These are phyloP conservation scores for Sweltsa coloradensis DNA, from an alignment of 1,140 invertebrate species.

Conservation along the genomic window DNA sequence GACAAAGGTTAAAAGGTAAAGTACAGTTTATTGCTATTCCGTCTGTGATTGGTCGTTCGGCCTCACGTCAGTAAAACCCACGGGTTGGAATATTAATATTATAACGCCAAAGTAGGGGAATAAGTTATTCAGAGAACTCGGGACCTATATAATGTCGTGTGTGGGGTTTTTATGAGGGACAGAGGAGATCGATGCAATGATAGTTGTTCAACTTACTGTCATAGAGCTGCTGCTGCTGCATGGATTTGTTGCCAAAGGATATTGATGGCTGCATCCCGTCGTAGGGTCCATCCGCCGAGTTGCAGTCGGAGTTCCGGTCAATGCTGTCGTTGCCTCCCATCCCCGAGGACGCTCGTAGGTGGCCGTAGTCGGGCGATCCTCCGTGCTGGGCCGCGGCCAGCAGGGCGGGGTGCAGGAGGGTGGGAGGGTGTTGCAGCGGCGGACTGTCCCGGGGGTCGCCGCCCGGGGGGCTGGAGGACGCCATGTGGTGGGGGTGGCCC, in stretches of 20 bases:
- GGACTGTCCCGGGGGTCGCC: conserved; percentile 21
- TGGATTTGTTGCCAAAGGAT: conserved; percentile 79
- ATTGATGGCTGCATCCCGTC: conserved; percentile 87
- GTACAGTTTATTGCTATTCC: too few species aligned
- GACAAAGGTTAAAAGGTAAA: too few species aligned
- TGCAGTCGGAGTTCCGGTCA: conserved; percentile 75
- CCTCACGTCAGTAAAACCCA: too few species aligned
- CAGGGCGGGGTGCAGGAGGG: conserved; percentile 34
- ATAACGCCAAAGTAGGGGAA: too few species aligned
- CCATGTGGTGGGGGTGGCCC: conserved; percentile 17
- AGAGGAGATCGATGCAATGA: background rate
- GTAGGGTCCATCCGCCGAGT: conserved; percentile 74
- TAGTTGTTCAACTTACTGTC: background rate
- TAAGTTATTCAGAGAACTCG: too few species aligned
- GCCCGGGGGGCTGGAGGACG: conserved; percentile 21
- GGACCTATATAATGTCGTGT: too few species aligned
- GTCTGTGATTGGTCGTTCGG: too few species aligned
- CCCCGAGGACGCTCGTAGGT: conserved; percentile 36
- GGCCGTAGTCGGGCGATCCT: conserved; percentile 30
- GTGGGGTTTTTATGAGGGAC: background rate
- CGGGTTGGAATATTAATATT: too few species aligned
- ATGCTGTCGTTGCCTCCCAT: conserved; percentile 43
- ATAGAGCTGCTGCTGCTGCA: too few species aligned
- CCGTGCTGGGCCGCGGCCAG: conserved; percentile 31
- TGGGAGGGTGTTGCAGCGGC: conserved; percentile 23